Percentiles rank a stretch among this genome's conserved stretches.
These are phyloP conservation scores for Sterrhoptilus dennistouni DNA, from an alignment of 2,113 vertebrate genomes.

Conservation along the genomic window DNA sequence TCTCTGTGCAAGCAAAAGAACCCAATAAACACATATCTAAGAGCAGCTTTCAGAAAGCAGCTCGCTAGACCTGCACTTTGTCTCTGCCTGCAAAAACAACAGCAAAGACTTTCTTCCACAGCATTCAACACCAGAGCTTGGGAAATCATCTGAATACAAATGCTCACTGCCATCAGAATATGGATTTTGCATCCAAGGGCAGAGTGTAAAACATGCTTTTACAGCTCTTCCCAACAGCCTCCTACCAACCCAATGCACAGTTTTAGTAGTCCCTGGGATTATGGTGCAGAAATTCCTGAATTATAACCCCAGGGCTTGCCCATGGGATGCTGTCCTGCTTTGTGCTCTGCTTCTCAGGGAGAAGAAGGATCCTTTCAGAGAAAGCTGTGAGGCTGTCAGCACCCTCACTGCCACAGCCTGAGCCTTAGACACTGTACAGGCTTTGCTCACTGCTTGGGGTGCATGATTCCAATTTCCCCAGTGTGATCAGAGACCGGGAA, in stretches of 20 bases:
- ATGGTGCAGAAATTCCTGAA: neutral
- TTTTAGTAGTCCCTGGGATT: neutral
- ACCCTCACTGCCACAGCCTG: neutral
- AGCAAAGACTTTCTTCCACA: neutral
- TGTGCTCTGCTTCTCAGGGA: neutral
- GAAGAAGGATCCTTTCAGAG: neutral
- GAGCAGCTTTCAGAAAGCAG: neutral
- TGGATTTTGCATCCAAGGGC: neutral
- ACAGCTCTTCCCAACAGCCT: neutral
- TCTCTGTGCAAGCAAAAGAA: neutral
- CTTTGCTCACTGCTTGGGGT: fast-evolving
- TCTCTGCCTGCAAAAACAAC: conserved; percentile 3
- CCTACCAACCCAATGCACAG: neutral
- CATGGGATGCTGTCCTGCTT: neutral
- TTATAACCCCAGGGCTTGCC: neutral
- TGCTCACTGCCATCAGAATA: neutral
- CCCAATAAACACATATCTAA: neutral
- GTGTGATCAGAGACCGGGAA: neutral
- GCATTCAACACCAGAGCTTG: neutral
- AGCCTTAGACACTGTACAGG: neutral
- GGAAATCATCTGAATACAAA: conserved; percentile 38
- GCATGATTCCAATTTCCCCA: neutral
- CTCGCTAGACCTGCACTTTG: neutral
- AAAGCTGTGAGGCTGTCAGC: neutral
- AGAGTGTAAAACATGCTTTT: neutral